These are phyloP conservation scores for Diarsia brunnea DNA, from an alignment of 2,888 invertebrate genomes.

Conservation along the genomic window DNA sequence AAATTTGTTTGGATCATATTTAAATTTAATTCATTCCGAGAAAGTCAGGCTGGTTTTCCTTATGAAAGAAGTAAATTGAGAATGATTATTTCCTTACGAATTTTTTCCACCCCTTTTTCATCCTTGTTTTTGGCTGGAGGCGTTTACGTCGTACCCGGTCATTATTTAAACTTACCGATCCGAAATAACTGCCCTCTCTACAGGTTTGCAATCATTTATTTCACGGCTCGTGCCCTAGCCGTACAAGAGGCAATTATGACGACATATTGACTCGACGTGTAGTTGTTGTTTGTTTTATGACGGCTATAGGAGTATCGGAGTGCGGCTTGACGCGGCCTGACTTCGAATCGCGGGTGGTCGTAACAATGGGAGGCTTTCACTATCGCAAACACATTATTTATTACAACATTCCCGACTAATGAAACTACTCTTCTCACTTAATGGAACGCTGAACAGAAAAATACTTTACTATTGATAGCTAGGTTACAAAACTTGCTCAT, in stretches of 20 bases:
- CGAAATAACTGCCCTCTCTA: conserved; percentile 71
- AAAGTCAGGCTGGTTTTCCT: conserved; percentile 70
- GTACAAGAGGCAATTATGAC: conserved; percentile 83
- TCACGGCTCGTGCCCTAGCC: conserved; percentile 70
- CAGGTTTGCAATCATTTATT: conserved; percentile 76
- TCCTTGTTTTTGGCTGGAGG: conserved; percentile 62
- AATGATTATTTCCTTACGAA: conserved; percentile 70
- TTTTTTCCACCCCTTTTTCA: conserved; percentile 61
- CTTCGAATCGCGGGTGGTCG: conserved; percentile 60
- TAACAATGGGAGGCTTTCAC: conserved; percentile 74
- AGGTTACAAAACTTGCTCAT: neutral
- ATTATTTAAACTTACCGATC: conserved; percentile 78
- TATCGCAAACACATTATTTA: conserved; percentile 78
- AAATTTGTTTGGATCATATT: conserved; percentile 71
- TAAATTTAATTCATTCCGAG: conserved; percentile 72
- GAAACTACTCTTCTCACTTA: conserved; percentile 65
- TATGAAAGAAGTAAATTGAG: conserved; percentile 69
- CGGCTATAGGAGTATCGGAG: conserved; percentile 73
- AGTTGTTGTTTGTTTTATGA: conserved; percentile 80
- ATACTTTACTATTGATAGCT: conserved; percentile 1
- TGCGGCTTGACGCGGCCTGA: conserved; percentile 69
- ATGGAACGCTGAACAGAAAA: conserved; percentile 14
- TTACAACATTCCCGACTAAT: conserved; percentile 77
- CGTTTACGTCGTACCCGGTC: conserved; percentile 66
- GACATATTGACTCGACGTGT: conserved; percentile 81